A percentile compares a stretch with the other conserved stretches of the same genome.
Evolutionary conservation across 2,113 vertebrate genomes (phyloP).

Genomic region (Oreochromis aureus): DNA sequence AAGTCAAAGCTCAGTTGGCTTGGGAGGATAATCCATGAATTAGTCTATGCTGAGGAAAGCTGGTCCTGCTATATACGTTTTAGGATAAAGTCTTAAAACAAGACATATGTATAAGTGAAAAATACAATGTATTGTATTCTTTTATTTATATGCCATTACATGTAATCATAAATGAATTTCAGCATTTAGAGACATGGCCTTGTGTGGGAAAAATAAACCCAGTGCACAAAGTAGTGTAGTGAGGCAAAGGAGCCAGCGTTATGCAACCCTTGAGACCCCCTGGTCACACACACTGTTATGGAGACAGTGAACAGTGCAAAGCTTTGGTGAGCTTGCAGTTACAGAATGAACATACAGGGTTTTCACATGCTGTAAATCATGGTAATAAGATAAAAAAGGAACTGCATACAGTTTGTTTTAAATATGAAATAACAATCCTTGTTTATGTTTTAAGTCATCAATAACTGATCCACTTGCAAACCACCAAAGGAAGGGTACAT

Average conservation of each 20-base stretch:
- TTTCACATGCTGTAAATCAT: not conserved
- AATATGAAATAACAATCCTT: not conserved
- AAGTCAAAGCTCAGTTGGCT: not conserved
- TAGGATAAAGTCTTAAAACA: not conserved
- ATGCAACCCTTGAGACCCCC: not conserved
- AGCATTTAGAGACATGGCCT: not conserved
- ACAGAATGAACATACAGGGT: not conserved
- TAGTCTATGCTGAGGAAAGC: not conserved
- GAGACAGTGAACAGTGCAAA: not conserved
- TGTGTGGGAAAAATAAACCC: not conserved
- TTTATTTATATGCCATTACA: not conserved
- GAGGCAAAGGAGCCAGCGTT: not conserved
- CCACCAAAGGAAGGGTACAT: not conserved
- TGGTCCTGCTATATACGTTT: too few relatives aligned
- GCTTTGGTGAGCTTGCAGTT: not conserved
- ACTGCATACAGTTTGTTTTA: not conserved
- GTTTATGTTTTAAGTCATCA: not conserved
- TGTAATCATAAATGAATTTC: not conserved
- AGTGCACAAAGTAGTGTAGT: not conserved
- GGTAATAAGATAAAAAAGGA: not conserved
- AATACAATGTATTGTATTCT: not conserved
- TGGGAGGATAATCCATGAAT: not conserved
- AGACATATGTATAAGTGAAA: not conserved
- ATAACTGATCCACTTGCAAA: not conserved
- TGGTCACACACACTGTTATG: not conserved